A percentile compares a stretch with the other conserved stretches of the same genome.
Evolutionary conservation across 2,888 invertebrate species (phyloP).

Genomic region (Nasonia oneida): DNA sequence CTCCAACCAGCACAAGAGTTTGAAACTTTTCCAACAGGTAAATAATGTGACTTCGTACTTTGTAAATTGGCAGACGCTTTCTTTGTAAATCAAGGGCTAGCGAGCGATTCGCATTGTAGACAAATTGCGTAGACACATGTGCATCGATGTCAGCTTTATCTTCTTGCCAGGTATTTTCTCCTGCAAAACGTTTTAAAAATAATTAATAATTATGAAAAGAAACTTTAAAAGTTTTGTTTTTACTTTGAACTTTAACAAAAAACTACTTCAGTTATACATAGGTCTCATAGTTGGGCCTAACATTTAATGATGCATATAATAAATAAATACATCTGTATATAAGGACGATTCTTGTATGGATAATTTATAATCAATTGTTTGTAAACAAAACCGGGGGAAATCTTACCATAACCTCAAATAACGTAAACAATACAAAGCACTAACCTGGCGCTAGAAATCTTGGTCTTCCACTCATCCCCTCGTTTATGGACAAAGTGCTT

Average conservation of each 20-base stretch:
- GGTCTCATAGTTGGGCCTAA: not conserved
- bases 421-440: not conserved
- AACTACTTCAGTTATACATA: not conserved
- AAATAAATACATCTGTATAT: not conserved
- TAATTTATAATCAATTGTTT: not conserved
- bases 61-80: conserved; percentile 92
- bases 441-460: conserved; percentile 61
- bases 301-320: not conserved
- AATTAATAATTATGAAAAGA: not conserved
- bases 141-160: conserved; percentile 82
- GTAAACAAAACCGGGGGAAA: conserved; percentile 4
- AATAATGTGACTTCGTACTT: conserved; percentile 91
- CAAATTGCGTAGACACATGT: conserved; percentile 83
- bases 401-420: conserved; percentile 3
- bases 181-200: conserved; percentile 64
- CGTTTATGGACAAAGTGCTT: not conserved
- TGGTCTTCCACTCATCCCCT: conserved; percentile 54
- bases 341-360: not conserved
- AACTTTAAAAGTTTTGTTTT: not conserved
- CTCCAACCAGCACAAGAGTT: conserved; percentile 93
- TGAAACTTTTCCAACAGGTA: conserved; percentile 95
- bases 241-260: not conserved
- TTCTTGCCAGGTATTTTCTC: conserved; percentile 75
- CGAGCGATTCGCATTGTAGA: conserved; percentile 92
- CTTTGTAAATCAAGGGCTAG: conserved; percentile 92